Evolutionary conservation across 2,888 invertebrate genomes (phyloP), one percentile per base, ranked within the genome.

Genomic region (Tineola bisselliella): DNA sequence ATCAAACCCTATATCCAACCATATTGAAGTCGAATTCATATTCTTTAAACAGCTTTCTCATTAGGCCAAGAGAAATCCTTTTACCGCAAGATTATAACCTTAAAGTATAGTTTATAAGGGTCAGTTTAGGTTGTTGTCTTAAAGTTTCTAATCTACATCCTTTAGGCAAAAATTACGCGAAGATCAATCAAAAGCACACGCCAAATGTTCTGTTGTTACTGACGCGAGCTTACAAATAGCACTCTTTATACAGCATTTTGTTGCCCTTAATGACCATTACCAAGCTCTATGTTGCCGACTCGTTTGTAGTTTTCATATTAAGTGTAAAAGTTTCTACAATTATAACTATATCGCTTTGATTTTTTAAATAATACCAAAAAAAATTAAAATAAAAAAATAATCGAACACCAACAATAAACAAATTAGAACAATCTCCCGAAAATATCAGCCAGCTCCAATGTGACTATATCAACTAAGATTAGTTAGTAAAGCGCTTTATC

Each of bases 171-270:
- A 71, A 76, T 77, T 77, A 77, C 68, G 67, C 67, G 62, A 62
- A 69, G 68, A 77, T 77, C 71, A 70, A 73, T 74, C 73, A 74
- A 70, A 69, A 70, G 64, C 69, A 66, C 69, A 68, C 68, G 68
- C 70, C 65, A 70, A 72, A 72, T 67, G 70, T 65, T 67, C 64
- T 63, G 66, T 68, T 70, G 69, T 71, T 67, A 63, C 68, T 59
- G 69, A 71, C 67, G 71, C 69, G 68, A 70, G 74, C 70, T 74
- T 74, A 76, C 74, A 77, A 79, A 79, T 77, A 66, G 71, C 69
- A 66, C 68, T 70, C 68, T 71, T 76, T 71, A 69, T 69, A 67
- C 44, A 48, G 19, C 52, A 72, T 73, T 68, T 67, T 70, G 67
- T 74, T 69, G 73, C 65, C 71, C 70, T 68, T 77, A 77, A 77